These are phyloP conservation scores for Hymenochirus boettgeri DNA, from an alignment of 2,113 vertebrate species.

Conservation along the genomic window DNA sequence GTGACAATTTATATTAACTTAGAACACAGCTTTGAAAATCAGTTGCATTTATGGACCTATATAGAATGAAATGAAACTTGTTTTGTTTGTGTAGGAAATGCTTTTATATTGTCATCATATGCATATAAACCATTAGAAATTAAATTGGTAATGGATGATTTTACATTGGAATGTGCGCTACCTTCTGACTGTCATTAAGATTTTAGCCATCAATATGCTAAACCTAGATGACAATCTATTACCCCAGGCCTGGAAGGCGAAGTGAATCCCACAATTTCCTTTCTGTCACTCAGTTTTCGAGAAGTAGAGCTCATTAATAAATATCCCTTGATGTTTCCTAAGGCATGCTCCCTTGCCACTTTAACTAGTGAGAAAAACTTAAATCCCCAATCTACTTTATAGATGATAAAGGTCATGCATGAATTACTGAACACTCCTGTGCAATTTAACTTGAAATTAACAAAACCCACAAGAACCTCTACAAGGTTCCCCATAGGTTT, in stretches of 20 bases:
- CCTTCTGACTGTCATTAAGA: not conserved
- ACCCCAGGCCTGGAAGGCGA: conserved; percentile 12
- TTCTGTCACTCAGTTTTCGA: conserved; percentile 31
- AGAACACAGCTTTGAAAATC: too few species aligned
- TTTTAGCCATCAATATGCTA: conserved; percentile 28
- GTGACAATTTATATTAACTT: too few species aligned
- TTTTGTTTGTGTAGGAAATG: too few species aligned
- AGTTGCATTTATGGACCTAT: too few species aligned
- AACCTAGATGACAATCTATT: conserved; percentile 27
- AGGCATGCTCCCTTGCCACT: conserved; percentile 37
- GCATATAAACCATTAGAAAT: conserved; percentile 23
- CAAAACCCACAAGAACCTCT: conserved; percentile 28
- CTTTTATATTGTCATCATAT: not conserved
- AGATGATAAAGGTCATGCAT: conserved; percentile 39
- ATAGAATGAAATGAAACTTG: too few species aligned
- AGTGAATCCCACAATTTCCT: conserved; percentile 24
- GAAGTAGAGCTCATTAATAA: conserved; percentile 39
- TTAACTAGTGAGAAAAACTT: conserved; percentile 27
- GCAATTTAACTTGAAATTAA: conserved; percentile 38
- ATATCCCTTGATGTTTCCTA: conserved; percentile 37
- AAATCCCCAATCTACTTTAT: conserved; percentile 36
- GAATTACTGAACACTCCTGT: conserved; percentile 35
- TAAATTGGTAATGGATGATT: not conserved
- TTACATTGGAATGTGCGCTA: not conserved
- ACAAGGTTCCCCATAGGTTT: conserved; percentile 23